Conservation (phyloP, 2,888 invertebrate species). For the Rhamphomyia laevipes region DNA sequence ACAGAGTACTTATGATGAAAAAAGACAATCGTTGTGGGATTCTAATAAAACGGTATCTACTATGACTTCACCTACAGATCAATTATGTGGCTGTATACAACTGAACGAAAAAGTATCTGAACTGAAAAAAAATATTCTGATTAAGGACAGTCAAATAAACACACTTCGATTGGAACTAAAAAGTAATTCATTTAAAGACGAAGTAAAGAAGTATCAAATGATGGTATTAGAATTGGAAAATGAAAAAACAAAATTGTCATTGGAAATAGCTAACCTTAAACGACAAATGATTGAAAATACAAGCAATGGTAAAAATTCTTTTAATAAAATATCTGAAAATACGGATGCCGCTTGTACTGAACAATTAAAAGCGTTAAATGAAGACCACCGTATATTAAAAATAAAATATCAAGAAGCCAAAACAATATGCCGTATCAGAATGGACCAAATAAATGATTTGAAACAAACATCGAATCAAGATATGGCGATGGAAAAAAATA, state of each 20-base stretch:
- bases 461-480: too few relatives aligned
- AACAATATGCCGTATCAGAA: too few relatives aligned
- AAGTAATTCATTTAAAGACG: conserved; percentile 29
- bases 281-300: too few relatives aligned
- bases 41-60: conserved; percentile 22
- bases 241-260: background rate
- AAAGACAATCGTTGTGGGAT: conserved; percentile 26
- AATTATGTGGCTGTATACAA: conserved; percentile 22
- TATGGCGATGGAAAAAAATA: too few relatives aligned
- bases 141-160: conserved; percentile 28
- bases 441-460: too few relatives aligned
- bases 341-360: too few relatives aligned
- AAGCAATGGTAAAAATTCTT: too few relatives aligned
- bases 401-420: too few relatives aligned
- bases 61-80: conserved; percentile 28
- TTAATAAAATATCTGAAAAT: too few relatives aligned
- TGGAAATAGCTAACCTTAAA: background rate
- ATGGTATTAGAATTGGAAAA: background rate
- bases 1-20: conserved; percentile 30
- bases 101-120: conserved; percentile 26
- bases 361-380: too few relatives aligned
- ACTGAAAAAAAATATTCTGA: conserved; percentile 24
- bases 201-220: conserved; percentile 9
- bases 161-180: conserved; percentile 26
- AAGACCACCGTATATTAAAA: too few relatives aligned